Base-by-base conservation (phyloP, 2,797 vertebrate genomes). In the Nyctibius grandis region DNA sequence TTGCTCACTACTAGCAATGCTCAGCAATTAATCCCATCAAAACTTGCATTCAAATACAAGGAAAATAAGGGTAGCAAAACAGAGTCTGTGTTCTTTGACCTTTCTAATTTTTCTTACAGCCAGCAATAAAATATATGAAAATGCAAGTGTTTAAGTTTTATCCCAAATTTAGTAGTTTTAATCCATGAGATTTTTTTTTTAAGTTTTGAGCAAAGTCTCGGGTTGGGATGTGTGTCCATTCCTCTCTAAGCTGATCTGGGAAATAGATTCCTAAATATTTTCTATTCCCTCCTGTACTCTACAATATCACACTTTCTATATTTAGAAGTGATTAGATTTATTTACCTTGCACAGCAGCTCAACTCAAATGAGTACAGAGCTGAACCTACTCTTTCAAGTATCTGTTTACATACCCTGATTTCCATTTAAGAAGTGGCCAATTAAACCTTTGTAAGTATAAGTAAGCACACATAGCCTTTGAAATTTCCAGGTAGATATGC, bases 271-370 rank as follows among this genome's bases (percentile, higher is more conserved):
- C 57, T 78, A 64, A 75, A 78, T 68, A 65, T 36, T 54, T 92
- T 92, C 36, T 85, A n/a, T 91, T 95, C 88, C 22, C 12, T 79
- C 29, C 11, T 74, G 36, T 42, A 74, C 51, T 90, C 47, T 42
- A 76, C 14, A 26, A 38, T 57, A 83, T 79, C 47, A 42, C 13
- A 56, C 12, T 60, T 74, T 25, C 89, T 96, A 60, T 93, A 73
- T 94, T 93, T 95, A 85, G 83, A 87, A 47, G 59, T 79, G 48
- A 93, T 95, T 95, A 91, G 26, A 70, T 94, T 94, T 95, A 88
- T 94, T 96, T 94, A 92, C 65, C 81, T 93, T 80, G 60, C 61
- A 89, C 38, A 88, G 54, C 47, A 95, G 44, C 82, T 80, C 48
- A 51, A 89, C 47, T 48, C 40, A 94, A 90, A 95, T 6, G 9